Conservation (phyloP, 2,113 vertebrate genomes). For the Sigmodon hispidus region DNA sequence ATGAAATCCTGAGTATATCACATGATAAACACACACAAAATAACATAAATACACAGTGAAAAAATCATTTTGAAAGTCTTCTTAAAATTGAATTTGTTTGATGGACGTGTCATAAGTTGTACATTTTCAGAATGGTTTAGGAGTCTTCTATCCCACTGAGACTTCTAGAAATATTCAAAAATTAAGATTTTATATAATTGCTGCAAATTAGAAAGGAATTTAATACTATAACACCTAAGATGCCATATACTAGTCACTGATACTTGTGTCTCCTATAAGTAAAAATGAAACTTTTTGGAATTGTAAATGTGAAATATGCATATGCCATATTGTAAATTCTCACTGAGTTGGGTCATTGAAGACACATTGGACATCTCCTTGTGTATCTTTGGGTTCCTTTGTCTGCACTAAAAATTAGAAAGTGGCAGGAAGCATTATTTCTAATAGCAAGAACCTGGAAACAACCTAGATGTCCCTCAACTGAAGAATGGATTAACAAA, state of each 20-base stretch:
- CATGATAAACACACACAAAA: background rate
- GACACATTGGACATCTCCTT: background rate
- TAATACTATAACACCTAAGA: background rate
- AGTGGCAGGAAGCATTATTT: background rate
- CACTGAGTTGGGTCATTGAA: background rate
- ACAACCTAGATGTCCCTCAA: no score
- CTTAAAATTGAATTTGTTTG: conserved; percentile 24
- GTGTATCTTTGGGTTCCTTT: background rate
- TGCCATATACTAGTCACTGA: background rate
- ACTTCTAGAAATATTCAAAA: background rate
- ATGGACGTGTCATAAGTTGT: background rate
- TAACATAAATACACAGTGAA: background rate
- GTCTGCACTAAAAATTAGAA: background rate
- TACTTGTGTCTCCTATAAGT: background rate
- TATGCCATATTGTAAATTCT: background rate
- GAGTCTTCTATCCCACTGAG: background rate
- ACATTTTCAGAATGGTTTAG: conserved; percentile 25
- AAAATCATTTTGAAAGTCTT: background rate
- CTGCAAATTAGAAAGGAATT: background rate
- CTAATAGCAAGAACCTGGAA: no score
- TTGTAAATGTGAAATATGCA: background rate
- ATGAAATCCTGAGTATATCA: background rate
- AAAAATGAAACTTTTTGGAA: background rate
- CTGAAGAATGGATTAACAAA: no score
- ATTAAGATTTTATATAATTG: background rate